Percentiles rank a stretch among this genome's conserved stretches.
Evolutionary conservation across 2,797 vertebrate genomes (phyloP).

Genomic region (Apogon hyalosoma): DNA sequence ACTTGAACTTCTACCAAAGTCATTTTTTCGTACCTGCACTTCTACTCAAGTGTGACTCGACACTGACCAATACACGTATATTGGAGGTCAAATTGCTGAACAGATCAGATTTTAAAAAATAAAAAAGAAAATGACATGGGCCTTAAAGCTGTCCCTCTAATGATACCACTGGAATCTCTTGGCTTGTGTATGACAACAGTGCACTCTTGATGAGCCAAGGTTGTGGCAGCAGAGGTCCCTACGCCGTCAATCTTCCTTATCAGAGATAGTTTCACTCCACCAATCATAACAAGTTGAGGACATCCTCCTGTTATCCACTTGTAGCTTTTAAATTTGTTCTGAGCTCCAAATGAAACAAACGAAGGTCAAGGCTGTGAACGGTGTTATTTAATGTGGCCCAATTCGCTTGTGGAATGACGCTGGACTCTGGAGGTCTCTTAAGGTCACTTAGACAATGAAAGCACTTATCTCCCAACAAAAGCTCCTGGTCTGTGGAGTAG

Average conservation of each 20-base stretch:
- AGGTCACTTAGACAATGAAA: slow-evolving; percentile 59
- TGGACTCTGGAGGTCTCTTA: slow-evolving; percentile 26
- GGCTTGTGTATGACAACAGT: slow-evolving; percentile 41
- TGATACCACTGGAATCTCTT: slow-evolving; percentile 31
- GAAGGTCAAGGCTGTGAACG: slow-evolving; percentile 43
- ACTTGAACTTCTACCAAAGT: no score
- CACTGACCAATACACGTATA: no score
- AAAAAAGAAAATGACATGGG: no score
- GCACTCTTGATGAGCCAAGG: slow-evolving; percentile 54
- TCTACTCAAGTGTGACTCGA: no score
- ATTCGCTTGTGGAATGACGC: slow-evolving; percentile 35
- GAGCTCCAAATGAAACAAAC: slow-evolving; percentile 52
- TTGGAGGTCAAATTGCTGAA: no score
- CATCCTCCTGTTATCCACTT: slow-evolving; percentile 24
- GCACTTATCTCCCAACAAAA: slow-evolving; percentile 59
- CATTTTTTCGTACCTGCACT: no score
- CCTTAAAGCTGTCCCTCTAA: slow-evolving; percentile 24
- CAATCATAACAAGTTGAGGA: slow-evolving; percentile 38
- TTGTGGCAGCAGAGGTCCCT: slow-evolving; percentile 44
- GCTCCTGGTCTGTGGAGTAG: slow-evolving; percentile 32
- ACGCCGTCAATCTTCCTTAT: slow-evolving; percentile 49
- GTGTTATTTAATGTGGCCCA: slow-evolving; percentile 40
- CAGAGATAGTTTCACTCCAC: slow-evolving; percentile 25
- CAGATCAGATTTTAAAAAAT: no score
- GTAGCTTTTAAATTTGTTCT: slow-evolving; percentile 26